Base-by-base conservation (phyloP, 2,797 vertebrate genomes). In the Eulemur albifrons region DNA sequence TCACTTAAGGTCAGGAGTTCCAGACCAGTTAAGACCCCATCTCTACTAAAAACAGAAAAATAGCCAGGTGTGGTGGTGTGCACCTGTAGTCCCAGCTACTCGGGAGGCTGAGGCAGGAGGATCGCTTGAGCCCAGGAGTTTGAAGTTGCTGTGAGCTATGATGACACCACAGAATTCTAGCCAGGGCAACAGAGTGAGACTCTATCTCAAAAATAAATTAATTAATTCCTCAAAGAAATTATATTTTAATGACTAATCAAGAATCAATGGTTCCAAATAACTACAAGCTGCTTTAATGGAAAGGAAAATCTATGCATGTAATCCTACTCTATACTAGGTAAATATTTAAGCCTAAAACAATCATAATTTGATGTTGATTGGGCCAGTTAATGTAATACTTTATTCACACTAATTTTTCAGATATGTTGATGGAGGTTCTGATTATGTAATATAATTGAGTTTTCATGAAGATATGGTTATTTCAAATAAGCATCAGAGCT, bases 321-420 rank as follows among this genome's bases (percentile, higher is more conserved):
- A 80, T 59, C 43, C 11, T 54, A 75, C 12, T 80, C 18, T 35
- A 76, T 69, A 73, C 5, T 20, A 79, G n/a, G 18, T 87, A 83
- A 82, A 94, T 90, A 87, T 79, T 65, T 96, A 92, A 86, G 35
- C 27, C 17, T 85, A 89, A 82, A 7, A 70, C 48, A 81, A 79
- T 72, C 17, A 87, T 38, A 90, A 84, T 83, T 93, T 87, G 25
- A 61, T 77, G 27, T 83, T 13, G 14, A 35, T 70, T 95, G 45
- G 32, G 15, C 59, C 52, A 90, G 65, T 90, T 95, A 85, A 88
- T 65, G 79, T 86, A 90, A 86, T 77, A 38, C 23, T 88, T 94
- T 81, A 90, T 86, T 69, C 30, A 83, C 18, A 88, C 18, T 82
- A 61, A 35, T 76, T 94, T n/a, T 92, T 88, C 82, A 90, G 20